Evolutionary conservation across 2,797 vertebrate species (phyloP).

Genomic region (Anguilla megastoma): DNA sequence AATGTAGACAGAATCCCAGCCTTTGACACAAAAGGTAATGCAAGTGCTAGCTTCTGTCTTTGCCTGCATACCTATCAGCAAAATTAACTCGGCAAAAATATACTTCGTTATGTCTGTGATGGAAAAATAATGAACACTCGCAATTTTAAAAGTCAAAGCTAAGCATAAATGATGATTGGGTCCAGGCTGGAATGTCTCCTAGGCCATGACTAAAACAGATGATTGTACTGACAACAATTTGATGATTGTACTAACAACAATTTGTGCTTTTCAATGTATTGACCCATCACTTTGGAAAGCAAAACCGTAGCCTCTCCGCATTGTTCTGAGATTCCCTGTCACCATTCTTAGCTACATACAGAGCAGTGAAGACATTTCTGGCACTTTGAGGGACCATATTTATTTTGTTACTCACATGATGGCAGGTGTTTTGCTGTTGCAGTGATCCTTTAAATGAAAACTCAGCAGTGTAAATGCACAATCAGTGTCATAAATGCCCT

Average conservation of each 20-base stretch:
- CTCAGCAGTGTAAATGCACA: conserved; percentile 68
- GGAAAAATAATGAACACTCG: neutral
- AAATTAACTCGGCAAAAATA: neutral
- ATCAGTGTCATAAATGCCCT: conserved; percentile 45
- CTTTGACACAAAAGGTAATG: neutral
- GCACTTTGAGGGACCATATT: neutral
- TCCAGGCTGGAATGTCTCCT: neutral
- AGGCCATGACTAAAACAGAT: neutral
- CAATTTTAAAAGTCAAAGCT: neutral
- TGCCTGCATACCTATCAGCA: neutral
- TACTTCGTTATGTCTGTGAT: neutral
- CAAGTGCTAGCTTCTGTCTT: neutral
- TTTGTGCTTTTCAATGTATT: neutral
- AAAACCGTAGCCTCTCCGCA: neutral
- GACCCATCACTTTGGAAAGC: neutral
- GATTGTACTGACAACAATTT: neutral
- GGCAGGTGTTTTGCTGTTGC: conserved; percentile 11
- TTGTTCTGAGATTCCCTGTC: neutral
- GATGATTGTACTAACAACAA: neutral
- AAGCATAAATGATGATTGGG: neutral
- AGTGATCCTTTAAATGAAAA: conserved; percentile 64
- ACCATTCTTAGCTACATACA: neutral
- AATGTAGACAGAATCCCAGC: neutral
- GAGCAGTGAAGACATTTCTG: neutral
- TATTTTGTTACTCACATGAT: neutral